phyloP scores from a whole-genome alignment of 2,113 vertebrate species.

The Heterochromis multidens region DNA sequence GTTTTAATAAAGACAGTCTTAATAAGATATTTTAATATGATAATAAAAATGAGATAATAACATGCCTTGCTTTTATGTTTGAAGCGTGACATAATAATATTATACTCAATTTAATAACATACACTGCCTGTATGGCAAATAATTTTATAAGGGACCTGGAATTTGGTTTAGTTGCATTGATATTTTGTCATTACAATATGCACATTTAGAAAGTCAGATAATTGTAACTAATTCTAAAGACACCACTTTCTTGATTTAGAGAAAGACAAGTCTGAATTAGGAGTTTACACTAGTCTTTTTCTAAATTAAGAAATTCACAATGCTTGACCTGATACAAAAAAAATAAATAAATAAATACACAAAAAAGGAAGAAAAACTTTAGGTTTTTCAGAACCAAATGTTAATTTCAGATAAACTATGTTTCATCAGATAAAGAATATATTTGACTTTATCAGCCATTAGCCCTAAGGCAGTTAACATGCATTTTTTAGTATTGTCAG shows the following conservation, averaged over 20 bases:
- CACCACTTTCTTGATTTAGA: too few species aligned
- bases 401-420: neutral
- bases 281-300: neutral
- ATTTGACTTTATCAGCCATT: constrained; percentile 37
- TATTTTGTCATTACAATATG: neutral
- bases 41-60: neutral
- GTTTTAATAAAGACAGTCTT: neutral
- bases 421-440: neutral
- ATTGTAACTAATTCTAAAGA: neutral
- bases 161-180: too few species aligned
- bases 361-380: neutral
- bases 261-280: too few species aligned
- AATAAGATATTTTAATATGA: neutral
- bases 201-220: neutral
- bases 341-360: neutral
- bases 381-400: neutral
- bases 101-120: neutral
- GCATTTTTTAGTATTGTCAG: constrained; percentile 40
- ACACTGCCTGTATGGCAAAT: neutral
- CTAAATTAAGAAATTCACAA: neutral
- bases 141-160: neutral
- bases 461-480: constrained; percentile 31
- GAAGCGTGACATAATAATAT: neutral
- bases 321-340: neutral
- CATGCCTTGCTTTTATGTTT: neutral